Evolutionary conservation across 2,113 vertebrate genomes (phyloP).

Genomic region (Bubo scandiacus): DNA sequence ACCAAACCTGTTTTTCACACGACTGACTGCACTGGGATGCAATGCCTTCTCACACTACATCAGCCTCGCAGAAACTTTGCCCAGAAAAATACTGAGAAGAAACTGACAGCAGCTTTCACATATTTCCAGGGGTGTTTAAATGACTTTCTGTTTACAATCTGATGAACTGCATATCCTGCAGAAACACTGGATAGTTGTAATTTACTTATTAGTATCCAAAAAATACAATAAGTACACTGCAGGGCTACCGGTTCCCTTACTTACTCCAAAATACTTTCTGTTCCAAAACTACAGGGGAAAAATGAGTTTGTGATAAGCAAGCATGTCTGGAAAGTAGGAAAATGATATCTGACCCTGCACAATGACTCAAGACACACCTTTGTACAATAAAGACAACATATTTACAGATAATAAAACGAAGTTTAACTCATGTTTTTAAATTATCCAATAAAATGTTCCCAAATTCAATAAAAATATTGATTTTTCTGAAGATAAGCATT

Average conservation of each 20-base stretch:
- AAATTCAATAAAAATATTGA: neutral
- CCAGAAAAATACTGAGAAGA: neutral
- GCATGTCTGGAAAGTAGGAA: neutral
- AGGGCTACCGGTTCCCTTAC: neutral
- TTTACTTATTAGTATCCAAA: neutral
- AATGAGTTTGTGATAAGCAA: neutral
- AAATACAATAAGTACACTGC: neutral
- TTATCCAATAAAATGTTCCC: neutral
- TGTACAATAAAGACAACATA: neutral
- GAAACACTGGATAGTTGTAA: neutral
- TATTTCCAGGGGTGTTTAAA: neutral
- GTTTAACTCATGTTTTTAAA: neutral
- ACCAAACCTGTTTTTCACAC: neutral
- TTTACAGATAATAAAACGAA: neutral
- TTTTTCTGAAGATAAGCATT: neutral
- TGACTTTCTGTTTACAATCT: neutral
- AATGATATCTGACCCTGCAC: neutral
- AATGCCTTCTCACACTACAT: accelerated
- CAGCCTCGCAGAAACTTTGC: neutral
- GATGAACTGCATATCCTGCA: neutral
- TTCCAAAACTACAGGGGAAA: neutral
- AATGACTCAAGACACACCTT: neutral
- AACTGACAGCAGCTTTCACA: neutral
- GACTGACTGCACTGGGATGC: neutral
- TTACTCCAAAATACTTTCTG: neutral